A percentile compares a stretch with the other conserved stretches of the same genome.
Evolutionary conservation across 2,797 vertebrate species (phyloP).

Genomic region (Coregonus ussuriensis): DNA sequence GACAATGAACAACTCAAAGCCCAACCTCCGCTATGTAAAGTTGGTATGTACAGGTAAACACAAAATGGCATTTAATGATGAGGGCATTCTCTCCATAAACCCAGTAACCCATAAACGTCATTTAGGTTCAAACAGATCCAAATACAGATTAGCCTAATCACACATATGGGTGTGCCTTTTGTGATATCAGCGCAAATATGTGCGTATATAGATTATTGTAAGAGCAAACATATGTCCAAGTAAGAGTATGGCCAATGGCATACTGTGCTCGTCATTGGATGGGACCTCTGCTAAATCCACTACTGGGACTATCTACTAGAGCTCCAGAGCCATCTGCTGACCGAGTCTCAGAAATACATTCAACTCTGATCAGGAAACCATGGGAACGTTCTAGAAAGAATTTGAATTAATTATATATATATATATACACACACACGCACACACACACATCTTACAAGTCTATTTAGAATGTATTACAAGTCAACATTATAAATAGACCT

Average conservation of each 20-base stretch:
- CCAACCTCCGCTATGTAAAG: not conserved
- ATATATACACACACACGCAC: too few species aligned
- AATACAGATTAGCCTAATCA: not conserved
- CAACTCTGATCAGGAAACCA: not conserved
- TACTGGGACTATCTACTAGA: not conserved
- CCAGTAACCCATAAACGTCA: too few species aligned
- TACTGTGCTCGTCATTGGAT: not conserved
- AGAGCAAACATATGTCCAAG: not conserved
- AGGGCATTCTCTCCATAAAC: not conserved
- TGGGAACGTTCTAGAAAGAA: slow-evolving; percentile 20
- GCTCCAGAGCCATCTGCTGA: slow-evolving; percentile 22
- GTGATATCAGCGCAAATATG: too few species aligned
- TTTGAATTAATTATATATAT: too few species aligned
- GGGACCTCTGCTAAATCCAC: not conserved
- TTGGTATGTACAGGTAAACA: not conserved
- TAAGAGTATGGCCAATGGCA: not conserved
- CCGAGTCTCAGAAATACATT: slow-evolving; percentile 1
- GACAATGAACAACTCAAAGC: slow-evolving; percentile 22
- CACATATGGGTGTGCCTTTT: too few species aligned
- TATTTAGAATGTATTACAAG: too few species aligned
- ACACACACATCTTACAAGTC: too few species aligned
- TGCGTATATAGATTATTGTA: not conserved
- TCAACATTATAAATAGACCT: too few species aligned
- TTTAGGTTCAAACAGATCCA: not conserved
- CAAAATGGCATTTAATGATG: not conserved